Base-by-base conservation (phyloP, 2,888 invertebrate species). In the Xestia xanthographa region DNA sequence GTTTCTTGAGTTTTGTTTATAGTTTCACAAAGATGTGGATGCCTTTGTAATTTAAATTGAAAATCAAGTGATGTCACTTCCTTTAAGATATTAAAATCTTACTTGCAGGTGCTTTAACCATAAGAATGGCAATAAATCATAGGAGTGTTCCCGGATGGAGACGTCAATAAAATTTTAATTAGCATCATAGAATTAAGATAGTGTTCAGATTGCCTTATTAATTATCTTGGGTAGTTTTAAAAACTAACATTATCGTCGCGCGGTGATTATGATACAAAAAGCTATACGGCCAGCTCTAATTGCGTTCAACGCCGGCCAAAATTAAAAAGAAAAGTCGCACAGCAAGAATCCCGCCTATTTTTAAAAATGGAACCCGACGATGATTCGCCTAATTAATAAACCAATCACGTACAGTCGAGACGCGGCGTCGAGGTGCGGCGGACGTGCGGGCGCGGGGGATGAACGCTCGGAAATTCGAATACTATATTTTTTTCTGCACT, bases 321-420 rank as follows among this genome's bases (percentile, higher is more conserved):
- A 95, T 96, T 96, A 95, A 96, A 96, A 96, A 95, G 95, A 96
- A 95, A 96, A 96, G 91, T 94, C 92, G 91, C 94, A 94, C 93
- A 93, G 93, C 91, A 96, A 96, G 95, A 96, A 96, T 96, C 96
- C 96, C 96, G 95, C 96, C 96, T 96, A 96, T 96, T 96, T 96
- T 96, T 96, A 95, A 96, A 96, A 96, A 96, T 94, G 94, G 91
- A 93, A 93, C 93, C 93, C 92, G 92, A 91, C 90, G 96, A 96
- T 96, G 96, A 96, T 96, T 96, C 96, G 96, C 95, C 95, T 96
- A 96, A 96, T 96, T 96, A 96, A 96, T 96, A 96, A 96, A 95
- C 96, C 96, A 96, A 96, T 96, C 96, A 96, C 96, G 96, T 96
- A 95, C 96, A 95, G 93, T 95, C 95, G 95, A 95, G 96, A 95